A percentile compares a stretch with the other conserved stretches of the same genome.
These are phyloP conservation scores for Pelagia noctiluca DNA, from an alignment of 30 jellyfish, hydroid and myxozoan genomes.

Conservation along the genomic window DNA sequence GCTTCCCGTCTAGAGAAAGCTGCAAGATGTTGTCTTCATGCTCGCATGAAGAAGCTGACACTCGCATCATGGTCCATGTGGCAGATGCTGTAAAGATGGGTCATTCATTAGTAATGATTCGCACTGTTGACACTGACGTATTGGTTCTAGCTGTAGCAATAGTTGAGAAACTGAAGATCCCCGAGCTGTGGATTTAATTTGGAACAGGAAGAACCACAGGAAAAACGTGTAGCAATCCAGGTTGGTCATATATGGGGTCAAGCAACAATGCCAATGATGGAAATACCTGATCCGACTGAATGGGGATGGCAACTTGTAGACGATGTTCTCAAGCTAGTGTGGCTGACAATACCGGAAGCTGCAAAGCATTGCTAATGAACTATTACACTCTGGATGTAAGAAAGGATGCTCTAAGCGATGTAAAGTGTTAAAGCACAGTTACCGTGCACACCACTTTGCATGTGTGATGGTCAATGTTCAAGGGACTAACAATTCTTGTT, in stretches of 20 bases:
- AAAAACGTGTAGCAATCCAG: too few relatives aligned
- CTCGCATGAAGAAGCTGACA: constrained; percentile 40
- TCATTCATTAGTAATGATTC: neutral
- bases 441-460: too few relatives aligned
- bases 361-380: constrained; percentile 33
- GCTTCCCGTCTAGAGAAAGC: neutral
- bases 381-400: constrained; percentile 45
- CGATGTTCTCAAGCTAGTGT: constrained; percentile 12
- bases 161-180: neutral
- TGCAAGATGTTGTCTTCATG: constrained; percentile 18
- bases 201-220: constrained; percentile 30
- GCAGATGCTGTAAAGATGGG: neutral
- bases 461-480: too few relatives aligned
- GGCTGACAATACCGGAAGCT: constrained; percentile 44
- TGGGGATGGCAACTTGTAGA: too few relatives aligned
- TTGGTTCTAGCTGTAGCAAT: constrained; percentile 23
- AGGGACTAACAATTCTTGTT: constrained; percentile 24
- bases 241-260: too few relatives aligned
- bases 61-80: constrained; percentile 10
- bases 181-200: constrained; percentile 33
- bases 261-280: too few relatives aligned
- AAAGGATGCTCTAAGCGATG: constrained; percentile 36
- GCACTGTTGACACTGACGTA: constrained; percentile 46
- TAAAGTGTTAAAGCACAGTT: neutral
- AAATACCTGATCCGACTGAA: too few relatives aligned